A percentile compares a stretch with the other conserved stretches of the same genome.
phyloP scores from a whole-genome alignment of 37 sponge, comb jelly and placozoan species.

The Tethya wilhelma region DNA sequence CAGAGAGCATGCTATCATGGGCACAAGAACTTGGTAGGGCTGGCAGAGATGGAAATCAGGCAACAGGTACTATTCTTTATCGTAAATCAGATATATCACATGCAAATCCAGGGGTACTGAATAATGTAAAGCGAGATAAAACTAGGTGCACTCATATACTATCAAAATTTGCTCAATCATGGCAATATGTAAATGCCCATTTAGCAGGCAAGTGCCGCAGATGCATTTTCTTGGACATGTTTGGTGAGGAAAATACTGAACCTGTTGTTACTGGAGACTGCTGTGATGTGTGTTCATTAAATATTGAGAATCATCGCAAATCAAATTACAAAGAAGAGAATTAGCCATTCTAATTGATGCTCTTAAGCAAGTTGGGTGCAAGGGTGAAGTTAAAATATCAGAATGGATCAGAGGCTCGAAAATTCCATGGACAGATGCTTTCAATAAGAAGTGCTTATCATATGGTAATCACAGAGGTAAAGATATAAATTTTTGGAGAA shows the following conservation, averaged over 20 bases:
- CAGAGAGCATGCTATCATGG: slow-evolving; percentile 3
- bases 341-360: slow-evolving; percentile 1
- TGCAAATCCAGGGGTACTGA: neutral
- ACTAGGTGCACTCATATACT: neutral
- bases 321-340: slow-evolving; percentile 7
- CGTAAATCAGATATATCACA: neutral
- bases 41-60: neutral
- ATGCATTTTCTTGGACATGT: neutral
- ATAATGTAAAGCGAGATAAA: neutral
- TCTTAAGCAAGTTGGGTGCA: neutral
- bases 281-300: slow-evolving; percentile 15
- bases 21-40: slow-evolving; percentile 14
- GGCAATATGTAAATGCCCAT: neutral
- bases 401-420: slow-evolving; percentile 9
- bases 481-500: too few relatives aligned
- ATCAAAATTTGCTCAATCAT: neutral
- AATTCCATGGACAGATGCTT: neutral
- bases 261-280: neutral
- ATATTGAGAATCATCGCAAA: neutral
- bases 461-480: slow-evolving; percentile 7
- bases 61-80: neutral
- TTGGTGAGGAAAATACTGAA: neutral
- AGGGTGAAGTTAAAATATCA: slow-evolving; percentile 1
- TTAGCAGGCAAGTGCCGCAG: neutral
- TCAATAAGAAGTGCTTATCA: neutral